phyloP scores from a whole-genome alignment of 1,140 invertebrate species.

The Anthonomus grandis region DNA sequence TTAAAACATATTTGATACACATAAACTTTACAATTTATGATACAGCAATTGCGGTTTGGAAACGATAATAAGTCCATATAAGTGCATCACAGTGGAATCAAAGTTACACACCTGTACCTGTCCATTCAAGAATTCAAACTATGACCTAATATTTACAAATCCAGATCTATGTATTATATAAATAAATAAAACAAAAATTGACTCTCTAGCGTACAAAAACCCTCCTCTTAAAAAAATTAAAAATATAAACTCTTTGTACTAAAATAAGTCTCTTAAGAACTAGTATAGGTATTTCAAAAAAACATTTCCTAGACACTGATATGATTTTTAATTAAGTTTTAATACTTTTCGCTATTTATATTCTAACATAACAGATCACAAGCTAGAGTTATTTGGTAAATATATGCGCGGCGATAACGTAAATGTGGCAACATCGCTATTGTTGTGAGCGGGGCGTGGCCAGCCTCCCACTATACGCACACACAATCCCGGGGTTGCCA shows the following conservation, averaged over 20 bases:
- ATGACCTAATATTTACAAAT: slow-evolving; percentile 14
- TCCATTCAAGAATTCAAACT: not conserved
- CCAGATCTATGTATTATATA: not conserved
- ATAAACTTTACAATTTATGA: slow-evolving; percentile 22
- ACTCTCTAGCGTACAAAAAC: not conserved
- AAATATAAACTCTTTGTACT: slow-evolving; percentile 23
- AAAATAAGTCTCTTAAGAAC: slow-evolving; percentile 12
- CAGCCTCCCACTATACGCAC: too few species aligned
- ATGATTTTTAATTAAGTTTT: slow-evolving; percentile 2
- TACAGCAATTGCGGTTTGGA: slow-evolving; percentile 1
- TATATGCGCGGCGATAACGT: not conserved
- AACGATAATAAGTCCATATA: slow-evolving; percentile 24
- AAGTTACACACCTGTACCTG: not conserved
- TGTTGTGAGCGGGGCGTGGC: too few species aligned
- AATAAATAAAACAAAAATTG: not conserved
- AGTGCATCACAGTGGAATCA: slow-evolving; percentile 23
- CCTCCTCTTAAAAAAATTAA: slow-evolving; percentile 7
- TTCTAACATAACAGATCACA: not conserved
- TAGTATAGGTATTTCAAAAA: slow-evolving; percentile 4
- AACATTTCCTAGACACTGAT: not conserved
- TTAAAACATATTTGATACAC: slow-evolving; percentile 15
- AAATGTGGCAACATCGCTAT: not conserved
- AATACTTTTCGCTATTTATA: not conserved
- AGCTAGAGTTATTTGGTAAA: not conserved
- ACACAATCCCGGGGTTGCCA: not conserved